Conservation (phyloP, 2,113 vertebrate species). For the Puffinus mauretanicus region DNA sequence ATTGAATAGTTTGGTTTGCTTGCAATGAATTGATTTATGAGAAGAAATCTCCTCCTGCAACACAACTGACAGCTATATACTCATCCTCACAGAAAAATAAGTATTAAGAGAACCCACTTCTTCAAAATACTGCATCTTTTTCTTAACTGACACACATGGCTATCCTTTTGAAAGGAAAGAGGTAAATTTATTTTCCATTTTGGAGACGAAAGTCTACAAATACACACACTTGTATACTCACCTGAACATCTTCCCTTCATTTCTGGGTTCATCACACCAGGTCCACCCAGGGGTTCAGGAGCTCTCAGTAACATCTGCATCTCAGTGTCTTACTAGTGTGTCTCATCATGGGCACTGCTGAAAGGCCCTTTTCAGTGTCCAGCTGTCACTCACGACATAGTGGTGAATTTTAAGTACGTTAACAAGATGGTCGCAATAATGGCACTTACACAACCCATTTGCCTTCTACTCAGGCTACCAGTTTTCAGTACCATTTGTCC, state of each 20-base stretch:
- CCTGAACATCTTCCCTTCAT: background rate
- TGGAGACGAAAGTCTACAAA: background rate
- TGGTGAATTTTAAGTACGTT: background rate
- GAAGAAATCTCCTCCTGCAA: background rate
- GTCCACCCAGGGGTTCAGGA: background rate
- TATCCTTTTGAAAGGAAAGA: background rate
- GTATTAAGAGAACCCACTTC: background rate
- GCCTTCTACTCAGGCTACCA: background rate
- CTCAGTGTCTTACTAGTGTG: background rate
- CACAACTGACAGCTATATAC: background rate
- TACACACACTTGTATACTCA: background rate
- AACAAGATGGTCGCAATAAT: background rate
- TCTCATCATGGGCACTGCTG: background rate
- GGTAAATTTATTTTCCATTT: background rate
- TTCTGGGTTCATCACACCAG: background rate
- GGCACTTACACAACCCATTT: background rate
- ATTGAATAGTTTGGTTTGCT: background rate
- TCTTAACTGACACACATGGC: no score
- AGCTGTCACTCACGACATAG: background rate
- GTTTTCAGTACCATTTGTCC: background rate
- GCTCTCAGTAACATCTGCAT: background rate
- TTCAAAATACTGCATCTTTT: background rate
- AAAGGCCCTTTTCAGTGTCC: accelerated
- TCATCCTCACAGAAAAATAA: background rate
- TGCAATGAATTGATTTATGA: background rate